These are phyloP conservation scores for Heliothis subflexa DNA, from an alignment of 1,140 invertebrate genomes.

Conservation along the genomic window DNA sequence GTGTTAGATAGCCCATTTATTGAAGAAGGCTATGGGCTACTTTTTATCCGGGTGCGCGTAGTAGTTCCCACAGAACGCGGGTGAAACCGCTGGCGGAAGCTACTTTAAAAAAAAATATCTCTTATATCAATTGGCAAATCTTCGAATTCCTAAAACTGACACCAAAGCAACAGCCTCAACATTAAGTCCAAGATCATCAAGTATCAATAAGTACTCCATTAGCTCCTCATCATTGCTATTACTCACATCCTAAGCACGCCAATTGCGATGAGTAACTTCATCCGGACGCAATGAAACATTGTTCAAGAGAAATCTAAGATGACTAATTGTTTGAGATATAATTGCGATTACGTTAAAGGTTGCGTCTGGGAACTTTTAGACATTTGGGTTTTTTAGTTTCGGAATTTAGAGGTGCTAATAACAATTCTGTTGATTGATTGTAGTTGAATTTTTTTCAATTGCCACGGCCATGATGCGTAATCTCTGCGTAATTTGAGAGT, in stretches of 20 bases:
- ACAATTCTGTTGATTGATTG: too few relatives aligned
- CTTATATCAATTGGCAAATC: too few relatives aligned
- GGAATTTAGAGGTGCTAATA: not conserved
- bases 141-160: too few relatives aligned
- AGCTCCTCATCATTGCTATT: not conserved
- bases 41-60: too few relatives aligned
- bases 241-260: slow-evolving; percentile 13
- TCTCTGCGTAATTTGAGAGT: too few relatives aligned
- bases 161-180: not conserved
- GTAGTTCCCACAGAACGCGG: too few relatives aligned
- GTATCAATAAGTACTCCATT: slow-evolving; percentile 1
- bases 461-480: too few relatives aligned
- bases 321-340: slow-evolving; percentile 31
- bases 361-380: slow-evolving; percentile 15
- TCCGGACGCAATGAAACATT: slow-evolving; percentile 33
- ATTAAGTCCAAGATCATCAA: not conserved
- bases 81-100: too few relatives aligned
- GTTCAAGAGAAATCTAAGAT: slow-evolving; percentile 22
- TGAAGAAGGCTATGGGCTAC: too few relatives aligned
- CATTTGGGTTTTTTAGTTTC: slow-evolving; percentile 19
- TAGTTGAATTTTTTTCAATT: too few relatives aligned
- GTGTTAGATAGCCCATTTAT: too few relatives aligned
- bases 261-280: slow-evolving; percentile 44
- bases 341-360: slow-evolving; percentile 26
- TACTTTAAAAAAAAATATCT: too few relatives aligned